Conservation (phyloP, 2,888 invertebrate genomes). For the Hydraecia micacea region DNA sequence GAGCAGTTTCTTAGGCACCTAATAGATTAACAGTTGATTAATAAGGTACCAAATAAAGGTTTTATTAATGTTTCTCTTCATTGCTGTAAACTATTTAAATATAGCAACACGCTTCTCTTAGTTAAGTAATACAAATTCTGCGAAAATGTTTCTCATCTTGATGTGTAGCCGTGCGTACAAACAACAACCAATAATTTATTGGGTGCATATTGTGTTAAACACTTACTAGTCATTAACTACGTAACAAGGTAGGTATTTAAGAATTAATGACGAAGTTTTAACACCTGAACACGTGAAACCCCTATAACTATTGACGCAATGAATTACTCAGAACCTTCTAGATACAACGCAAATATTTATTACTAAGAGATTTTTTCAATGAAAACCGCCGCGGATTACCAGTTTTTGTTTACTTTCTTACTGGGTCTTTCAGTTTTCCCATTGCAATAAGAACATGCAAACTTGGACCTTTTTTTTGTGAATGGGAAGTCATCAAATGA, state of each 20-base stretch:
- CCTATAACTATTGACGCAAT: constrained; percentile 26
- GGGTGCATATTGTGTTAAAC: not conserved
- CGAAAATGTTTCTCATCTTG: not conserved
- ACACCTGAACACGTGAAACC: constrained; percentile 30
- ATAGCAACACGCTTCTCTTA: not conserved
- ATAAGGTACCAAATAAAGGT: not conserved
- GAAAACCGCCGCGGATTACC: constrained; percentile 29
- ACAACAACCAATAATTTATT: constrained; percentile 14
- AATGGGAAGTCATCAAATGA: too few relatives aligned
- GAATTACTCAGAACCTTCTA: constrained; percentile 4
- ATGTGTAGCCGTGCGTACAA: too few relatives aligned
- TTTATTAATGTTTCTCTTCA: not conserved
- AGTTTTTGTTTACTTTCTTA: constrained; percentile 40
- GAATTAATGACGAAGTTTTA: constrained; percentile 12
- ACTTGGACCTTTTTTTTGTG: too few relatives aligned
- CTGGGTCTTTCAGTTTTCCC: not conserved
- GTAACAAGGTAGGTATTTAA: not conserved
- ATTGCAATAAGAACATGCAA: not conserved
- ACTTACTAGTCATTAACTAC: not conserved
- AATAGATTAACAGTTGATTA: not conserved
- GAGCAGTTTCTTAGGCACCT: not conserved
- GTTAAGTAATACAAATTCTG: not conserved
- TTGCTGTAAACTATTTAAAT: not conserved
- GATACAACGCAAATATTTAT: constrained; percentile 28
- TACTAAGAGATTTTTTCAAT: constrained; percentile 20